Base-by-base conservation (phyloP, 1,140 invertebrate species). In the Pogonognathellus flavescens region DNA sequence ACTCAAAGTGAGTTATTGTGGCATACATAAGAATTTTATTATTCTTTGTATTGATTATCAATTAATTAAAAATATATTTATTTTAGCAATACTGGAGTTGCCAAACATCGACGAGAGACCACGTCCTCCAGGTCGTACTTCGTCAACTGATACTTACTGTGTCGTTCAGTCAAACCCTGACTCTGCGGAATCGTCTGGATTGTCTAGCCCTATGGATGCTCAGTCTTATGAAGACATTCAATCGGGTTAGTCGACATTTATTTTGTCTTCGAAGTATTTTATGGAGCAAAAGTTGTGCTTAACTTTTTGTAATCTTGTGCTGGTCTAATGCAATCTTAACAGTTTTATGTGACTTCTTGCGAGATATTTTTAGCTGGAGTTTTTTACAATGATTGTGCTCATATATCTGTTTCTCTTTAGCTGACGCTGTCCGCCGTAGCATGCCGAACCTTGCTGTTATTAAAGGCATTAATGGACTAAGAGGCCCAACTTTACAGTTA, bases 211-310 rank as follows among this genome's bases (percentile, higher is more conserved):
- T 11, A 55, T 82, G 66, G 85, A 86, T 16, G 50, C 66, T 31
- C 85, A 86, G 41, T 83, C 82, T 5, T 86, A 83, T 22, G 85
- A 86, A 59, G 57, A 83, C 50, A 60, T 86, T 22, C 85, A 86
- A 80, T 8, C 60, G 25, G 76, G 85, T 86, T 57, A 20, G 81
- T 57, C 60, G 14, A 16, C 14, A 18, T 81, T n/a, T n/a, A 53
- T 18, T 80, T 52, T 57, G 14, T 14, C 31, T 41, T 1, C 31
- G 6, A 3, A 41, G 31, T 3, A 20, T 60, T 60, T 60, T 20
- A 18, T 60, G n/a, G 16, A 60, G 16, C 20, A 20, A 60, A 4
- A 55, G 11, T 55, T 55, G 11, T 55, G 10, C 31, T 41, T 41
- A 55, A 55, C 16, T 55, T 55, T 55, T 55, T 55, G 1, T 14